phyloP scores from a whole-genome alignment of 2,888 invertebrate species.

The Cephonodes hylas region DNA sequence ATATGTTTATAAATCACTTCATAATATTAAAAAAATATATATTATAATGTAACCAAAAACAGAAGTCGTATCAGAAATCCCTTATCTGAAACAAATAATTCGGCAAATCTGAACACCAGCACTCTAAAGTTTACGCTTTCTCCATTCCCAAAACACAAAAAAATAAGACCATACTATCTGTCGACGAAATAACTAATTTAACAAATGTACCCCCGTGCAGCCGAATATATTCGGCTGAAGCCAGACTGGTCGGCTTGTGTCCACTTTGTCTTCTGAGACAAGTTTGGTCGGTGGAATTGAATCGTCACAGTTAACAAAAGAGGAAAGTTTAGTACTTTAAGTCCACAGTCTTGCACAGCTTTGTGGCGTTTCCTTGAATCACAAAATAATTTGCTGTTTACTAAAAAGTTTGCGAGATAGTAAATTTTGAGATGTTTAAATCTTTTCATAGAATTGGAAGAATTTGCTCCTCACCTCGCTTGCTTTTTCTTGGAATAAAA shows the following conservation, averaged over 20 bases:
- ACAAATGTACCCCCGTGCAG: background rate
- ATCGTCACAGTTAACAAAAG: background rate
- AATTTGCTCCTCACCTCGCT: too few species aligned
- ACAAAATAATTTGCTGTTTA: background rate
- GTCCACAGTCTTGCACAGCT: background rate
- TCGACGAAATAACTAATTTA: background rate
- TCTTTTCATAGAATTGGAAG: too few species aligned
- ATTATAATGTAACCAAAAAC: too few species aligned
- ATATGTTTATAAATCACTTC: too few species aligned
- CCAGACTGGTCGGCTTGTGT: background rate
- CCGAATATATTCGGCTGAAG: background rate
- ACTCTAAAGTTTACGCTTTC: background rate
- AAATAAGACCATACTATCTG: background rate
- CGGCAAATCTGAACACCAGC: background rate
- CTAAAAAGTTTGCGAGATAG: background rate
- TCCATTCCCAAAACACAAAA: background rate
- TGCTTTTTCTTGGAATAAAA: too few species aligned
- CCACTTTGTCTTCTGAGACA: background rate
- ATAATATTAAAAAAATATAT: too few species aligned
- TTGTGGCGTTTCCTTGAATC: background rate
- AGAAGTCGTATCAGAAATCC: too few species aligned
- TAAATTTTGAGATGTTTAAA: background rate
- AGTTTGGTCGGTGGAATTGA: constrained; percentile 1
- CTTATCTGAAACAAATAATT: background rate
- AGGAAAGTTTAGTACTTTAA: background rate